Base-by-base conservation (phyloP, 2,797 vertebrate species). In the Eremophila alpestris region DNA sequence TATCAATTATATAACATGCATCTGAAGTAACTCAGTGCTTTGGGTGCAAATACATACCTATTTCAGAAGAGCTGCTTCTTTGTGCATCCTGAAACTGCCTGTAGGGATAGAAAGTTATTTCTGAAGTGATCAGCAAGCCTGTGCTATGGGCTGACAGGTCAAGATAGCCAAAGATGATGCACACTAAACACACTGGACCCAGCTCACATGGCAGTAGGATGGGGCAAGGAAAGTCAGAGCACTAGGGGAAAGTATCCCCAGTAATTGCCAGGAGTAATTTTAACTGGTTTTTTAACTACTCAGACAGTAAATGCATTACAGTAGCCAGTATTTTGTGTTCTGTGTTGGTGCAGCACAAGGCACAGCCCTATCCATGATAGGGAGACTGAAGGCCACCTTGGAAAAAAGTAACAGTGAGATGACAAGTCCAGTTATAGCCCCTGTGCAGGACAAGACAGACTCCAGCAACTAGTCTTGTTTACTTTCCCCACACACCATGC, bases 1-100 rank as follows among this genome's bases (percentile, higher is more conserved):
- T 7, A 65, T 29, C 2, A 11, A 9, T 23, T 56, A 6, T 7
- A 6, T 43, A 60, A 64, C 0, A 4, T 51, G 8, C 8, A 23
- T 10, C 20, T 43, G 41, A 74, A 93, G 45, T 49, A 64, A 65
- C n/a, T 78, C 32, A 4, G 8, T 11, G 14, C 24, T 82, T 75
- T 59, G 58, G 8, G 8, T 1, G 0, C 5, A 10, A 85, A 79
- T 19, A 60, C 12, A 2, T 4, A 59, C 15, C 3, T 40, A 65
- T 85, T 67, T 56, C 17, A 34, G 49, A 85, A 65, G 8, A 60
- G 8, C 5, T 77, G 13, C 45, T 83, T 67, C 18, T 41, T 40
- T 65, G 7, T 51, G 7, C 27, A 45, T 32, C n/a, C 32, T 67
- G 29, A 2, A 3, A 40, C 75, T 70, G 23, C 17, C n/a, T 1